Base-by-base conservation (phyloP, 2,888 invertebrate genomes). In the Norana najaformis region DNA sequence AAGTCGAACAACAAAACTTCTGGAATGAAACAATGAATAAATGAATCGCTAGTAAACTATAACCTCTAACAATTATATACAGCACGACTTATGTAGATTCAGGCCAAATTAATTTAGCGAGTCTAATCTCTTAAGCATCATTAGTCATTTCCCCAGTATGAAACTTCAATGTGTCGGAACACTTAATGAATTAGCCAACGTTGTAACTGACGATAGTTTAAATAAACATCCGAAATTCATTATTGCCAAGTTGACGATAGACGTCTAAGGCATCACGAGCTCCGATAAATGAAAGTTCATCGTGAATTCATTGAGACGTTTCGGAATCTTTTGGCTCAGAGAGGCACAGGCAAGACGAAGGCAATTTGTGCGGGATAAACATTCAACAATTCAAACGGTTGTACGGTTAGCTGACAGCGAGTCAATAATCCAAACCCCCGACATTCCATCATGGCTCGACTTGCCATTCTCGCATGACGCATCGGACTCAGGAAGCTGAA, bases 321-420 rank as follows among this genome's bases (percentile, higher is more conserved):
- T 69, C n/a, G 3, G 11, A 8, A 69, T 69, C 69, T 69, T 30
- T 69, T 69, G 69, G 30, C n/a, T n/a, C n/a, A n/a, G n/a, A n/a
- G 69, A 69, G 69, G n/a, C 69, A 69, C 30, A 69, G 69, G 69
- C 69, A 69, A 69, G 69, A 69, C n/a, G 69, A n/a, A 69, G 69
- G n/a, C 69, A 69, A 69, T 69, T n/a, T n/a, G 69, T n/a, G n/a
- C 69, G 30, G 69, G 30, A n/a, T 69, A n/a, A 8, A 47, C 47
- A 47, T 3, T 47, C 47, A 47, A 47, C 47, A 47, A 6, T 47
- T 11, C n/a, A 69, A 69, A 69, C 30, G 11, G n/a, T 69, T 69
- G 47, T n/a, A 69, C 69, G 69, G n/a, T 69, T 30, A n/a, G n/a
- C n/a, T 30, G 23, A 8, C 23, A 0, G 3, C 11, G 30, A 11